Evolutionary conservation across 2,888 invertebrate genomes (phyloP).

Genomic region (Phengaris alcon): DNA sequence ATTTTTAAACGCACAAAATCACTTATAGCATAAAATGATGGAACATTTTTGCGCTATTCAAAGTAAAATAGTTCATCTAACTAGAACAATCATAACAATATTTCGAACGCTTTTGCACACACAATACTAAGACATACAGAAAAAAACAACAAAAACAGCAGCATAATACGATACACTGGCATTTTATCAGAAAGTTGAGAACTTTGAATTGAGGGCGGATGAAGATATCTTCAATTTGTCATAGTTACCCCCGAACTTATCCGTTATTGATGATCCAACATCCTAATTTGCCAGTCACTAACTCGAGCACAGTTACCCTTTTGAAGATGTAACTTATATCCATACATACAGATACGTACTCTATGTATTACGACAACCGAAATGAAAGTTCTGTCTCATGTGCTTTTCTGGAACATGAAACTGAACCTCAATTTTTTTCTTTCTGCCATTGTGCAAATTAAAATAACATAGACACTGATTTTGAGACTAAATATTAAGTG

Average conservation of each 20-base stretch:
- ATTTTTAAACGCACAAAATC: too few species aligned
- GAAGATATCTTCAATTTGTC: conserved; percentile 25
- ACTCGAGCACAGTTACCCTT: conserved; percentile 20
- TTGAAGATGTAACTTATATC: not conserved
- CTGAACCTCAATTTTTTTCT: not conserved
- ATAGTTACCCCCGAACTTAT: conserved; percentile 48
- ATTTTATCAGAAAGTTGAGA: not conserved
- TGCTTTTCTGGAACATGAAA: not conserved
- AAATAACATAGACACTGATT: too few species aligned
- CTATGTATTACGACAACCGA: not conserved
- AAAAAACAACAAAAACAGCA: not conserved
- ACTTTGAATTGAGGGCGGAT: conserved; percentile 18
- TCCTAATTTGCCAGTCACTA: conserved; percentile 27
- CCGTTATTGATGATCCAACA: conserved; percentile 61
- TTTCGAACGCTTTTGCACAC: not conserved
- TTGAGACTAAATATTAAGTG: too few species aligned
- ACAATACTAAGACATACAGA: not conserved
- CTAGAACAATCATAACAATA: too few species aligned
- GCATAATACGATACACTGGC: conserved; percentile 4
- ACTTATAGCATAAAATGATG: too few species aligned
- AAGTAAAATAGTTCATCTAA: too few species aligned
- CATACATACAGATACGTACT: not conserved
- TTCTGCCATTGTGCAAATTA: too few species aligned
- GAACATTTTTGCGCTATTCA: too few species aligned
- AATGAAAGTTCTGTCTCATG: too few species aligned